Percentiles rank a stretch among this genome's conserved stretches.
phyloP scores from a whole-genome alignment of 37 sponge, comb jelly and placozoan genomes.

The Hormiphora californensis region DNA sequence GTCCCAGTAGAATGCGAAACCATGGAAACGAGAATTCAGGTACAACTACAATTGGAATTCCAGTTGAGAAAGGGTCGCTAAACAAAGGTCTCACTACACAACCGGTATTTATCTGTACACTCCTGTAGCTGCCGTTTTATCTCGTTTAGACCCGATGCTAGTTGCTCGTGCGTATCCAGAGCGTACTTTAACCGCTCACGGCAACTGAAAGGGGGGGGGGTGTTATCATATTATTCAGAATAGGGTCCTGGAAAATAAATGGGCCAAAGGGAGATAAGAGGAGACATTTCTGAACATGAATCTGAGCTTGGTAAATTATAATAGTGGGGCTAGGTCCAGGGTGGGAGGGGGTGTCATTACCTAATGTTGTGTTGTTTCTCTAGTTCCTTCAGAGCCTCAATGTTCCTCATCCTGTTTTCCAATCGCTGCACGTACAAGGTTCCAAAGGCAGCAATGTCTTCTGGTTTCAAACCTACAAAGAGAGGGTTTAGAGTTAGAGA shows the following conservation, averaged over 20 bases:
- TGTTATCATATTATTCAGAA: too few species aligned
- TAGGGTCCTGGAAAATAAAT: too few species aligned
- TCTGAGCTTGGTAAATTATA: too few species aligned
- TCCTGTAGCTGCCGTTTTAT: conserved; percentile 16
- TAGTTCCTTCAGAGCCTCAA: conserved; percentile 1
- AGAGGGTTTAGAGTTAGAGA: too few species aligned
- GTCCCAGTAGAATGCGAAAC: too few species aligned
- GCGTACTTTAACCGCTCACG: conserved; percentile 31
- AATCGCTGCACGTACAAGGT: conserved; percentile 2
- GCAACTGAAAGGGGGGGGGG: neutral
- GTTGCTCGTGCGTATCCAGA: conserved; percentile 16
- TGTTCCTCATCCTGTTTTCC: conserved; percentile 33
- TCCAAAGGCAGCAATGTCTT: conserved; percentile 21
- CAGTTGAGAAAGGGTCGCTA: neutral
- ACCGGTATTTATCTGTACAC: conserved; percentile 33
- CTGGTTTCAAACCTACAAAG: neutral
- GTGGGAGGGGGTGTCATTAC: neutral
- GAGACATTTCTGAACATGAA: too few species aligned
- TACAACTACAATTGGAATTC: too few species aligned
- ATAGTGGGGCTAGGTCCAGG: too few species aligned
- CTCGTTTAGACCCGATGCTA: conserved; percentile 20
- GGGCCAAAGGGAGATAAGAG: too few species aligned
- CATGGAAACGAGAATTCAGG: too few species aligned
- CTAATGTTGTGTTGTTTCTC: conserved; percentile 48
- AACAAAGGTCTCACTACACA: conserved; percentile 26